phyloP scores from a whole-genome alignment of 2,113 vertebrate genomes.

The Dendrocopos noguchii region DNA sequence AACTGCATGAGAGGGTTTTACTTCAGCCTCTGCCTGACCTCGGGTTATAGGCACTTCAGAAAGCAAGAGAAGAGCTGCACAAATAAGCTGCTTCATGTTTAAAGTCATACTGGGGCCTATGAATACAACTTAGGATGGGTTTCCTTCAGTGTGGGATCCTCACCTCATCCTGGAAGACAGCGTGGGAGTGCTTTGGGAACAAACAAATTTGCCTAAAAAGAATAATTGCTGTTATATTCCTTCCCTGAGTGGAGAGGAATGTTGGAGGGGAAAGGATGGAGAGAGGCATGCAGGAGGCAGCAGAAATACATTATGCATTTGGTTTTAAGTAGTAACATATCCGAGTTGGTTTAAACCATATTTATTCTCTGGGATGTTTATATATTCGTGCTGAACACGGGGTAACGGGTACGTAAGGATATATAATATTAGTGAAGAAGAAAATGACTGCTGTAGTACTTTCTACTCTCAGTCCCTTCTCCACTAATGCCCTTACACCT shows the following conservation, averaged over 20 bases:
- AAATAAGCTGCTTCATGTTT: background rate
- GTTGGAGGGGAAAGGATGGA: background rate
- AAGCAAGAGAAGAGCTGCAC: background rate
- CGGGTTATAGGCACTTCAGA: constrained; percentile 3
- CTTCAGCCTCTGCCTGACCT: constrained; percentile 37
- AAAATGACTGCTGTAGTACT: constrained; percentile 80
- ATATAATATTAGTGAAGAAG: constrained; percentile 74
- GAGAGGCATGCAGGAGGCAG: background rate
- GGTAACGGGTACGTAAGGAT: constrained; percentile 64
- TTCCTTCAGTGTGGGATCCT: background rate
- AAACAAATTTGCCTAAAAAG: background rate
- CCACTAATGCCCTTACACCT: constrained; percentile 83
- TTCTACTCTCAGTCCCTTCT: constrained; percentile 72
- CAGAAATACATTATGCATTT: constrained; percentile 25
- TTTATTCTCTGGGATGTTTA: constrained; percentile 76
- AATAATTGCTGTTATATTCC: background rate
- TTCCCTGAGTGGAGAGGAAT: background rate
- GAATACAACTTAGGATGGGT: background rate
- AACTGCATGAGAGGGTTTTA: constrained; percentile 38
- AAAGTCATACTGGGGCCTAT: rapidly evolving
- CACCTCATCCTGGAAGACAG: background rate
- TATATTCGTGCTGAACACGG: constrained; percentile 65
- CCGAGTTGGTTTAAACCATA: constrained; percentile 34
- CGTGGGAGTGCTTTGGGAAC: background rate
- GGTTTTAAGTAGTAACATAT: constrained; percentile 54